Evolutionary conservation across 2,113 vertebrate species (phyloP), one percentile per base, ranked within the genome.

Genomic region (Clarias macrocephalus): DNA sequence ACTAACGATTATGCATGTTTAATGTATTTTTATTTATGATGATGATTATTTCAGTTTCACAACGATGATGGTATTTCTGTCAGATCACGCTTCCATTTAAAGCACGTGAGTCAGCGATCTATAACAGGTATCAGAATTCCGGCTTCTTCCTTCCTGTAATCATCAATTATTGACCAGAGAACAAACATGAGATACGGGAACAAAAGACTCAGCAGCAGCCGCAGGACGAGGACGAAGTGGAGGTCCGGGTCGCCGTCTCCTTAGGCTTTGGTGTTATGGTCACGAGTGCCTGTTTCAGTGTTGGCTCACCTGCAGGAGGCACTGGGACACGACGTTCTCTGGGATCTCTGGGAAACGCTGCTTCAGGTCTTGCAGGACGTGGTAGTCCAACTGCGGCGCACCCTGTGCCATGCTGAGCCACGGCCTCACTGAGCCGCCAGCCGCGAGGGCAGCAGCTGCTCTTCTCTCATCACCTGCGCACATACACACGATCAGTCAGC

Each of bases 281-380:
- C 13, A 25, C 13, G 75, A 18, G 13, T 2, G 42, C 28, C 42
- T 6, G 72, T 13, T 52, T 75, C 13, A 37, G 16, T 18, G 6
- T 4, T 21, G 10, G 54, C 66, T 62, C 83, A 99, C 98, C 98
- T 99, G 97, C 92, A 98, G 95, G 96, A 99, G 99, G 94, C 95
- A 99, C 90, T 98, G 97, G 92, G 98, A 99, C 18, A 99, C 97
- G 83, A 99, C 97, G 19, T 95, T 96, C 92, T 98, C 98, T 80
- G 98, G 98, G 94, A 99, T 99, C 96, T 99, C 98, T 84, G 98
- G 98, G 92, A 99, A 99, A 88, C 96, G 97, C 91, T 99, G 98
- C 90, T 97, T 98, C 91, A 99, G 98, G 93, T 99, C 98, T 93
- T 97, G 97, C 94, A 99, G 96, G 94, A 99, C 95, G 95, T 98